Base-by-base conservation (phyloP, 2,797 vertebrate genomes). In the Gymnothorax reevesii region DNA sequence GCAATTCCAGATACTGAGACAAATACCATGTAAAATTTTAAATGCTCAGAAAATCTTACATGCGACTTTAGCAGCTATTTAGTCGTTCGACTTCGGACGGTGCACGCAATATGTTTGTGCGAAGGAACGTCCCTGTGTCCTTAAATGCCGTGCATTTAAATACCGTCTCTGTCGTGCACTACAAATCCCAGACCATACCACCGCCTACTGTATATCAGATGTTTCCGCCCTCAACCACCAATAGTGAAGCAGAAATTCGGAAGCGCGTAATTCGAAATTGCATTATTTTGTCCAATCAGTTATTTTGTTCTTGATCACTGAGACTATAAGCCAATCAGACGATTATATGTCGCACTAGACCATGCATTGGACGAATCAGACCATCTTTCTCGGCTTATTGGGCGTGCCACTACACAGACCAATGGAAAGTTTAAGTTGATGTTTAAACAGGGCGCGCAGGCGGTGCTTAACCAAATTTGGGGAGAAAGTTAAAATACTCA, bases 221-320 rank as follows among this genome's bases (percentile, higher is more conserved):
- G 25, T 75, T 9, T 80, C 86, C 57, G 1, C 15, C 6, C 90
- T 77, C 92, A 83, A 92, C 79, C 89, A 88, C 95, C 95, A 96
- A 94, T 95, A 33, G 57, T 0, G 59, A 20, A 0, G 10, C 13
- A 0, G 60, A 0, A 0, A 22, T 3, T 82, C 66, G 20, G 89
- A 92, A 95, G 94, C 94, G 94, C 95, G 93, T 95, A 95, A 94
- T 97, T 97, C 95, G 95, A 97, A 97, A 96, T 90, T 2, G 91
- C 86, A 85, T 93, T 20, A 88, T 88, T 75, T 80, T 82, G 8
- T 88, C 95, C 95, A 96, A 96, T 96, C 73, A 88, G 2, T 1
- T 71, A n/a, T 7, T 7, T 20, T 0, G 0, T 20, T 91, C 91
- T 59, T 55, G 10, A 87, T 87, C 88, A 94, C 93, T 91, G 89